Evolutionary conservation across 2,113 vertebrate genomes (phyloP).

Genomic region (Etheostoma cragini): DNA sequence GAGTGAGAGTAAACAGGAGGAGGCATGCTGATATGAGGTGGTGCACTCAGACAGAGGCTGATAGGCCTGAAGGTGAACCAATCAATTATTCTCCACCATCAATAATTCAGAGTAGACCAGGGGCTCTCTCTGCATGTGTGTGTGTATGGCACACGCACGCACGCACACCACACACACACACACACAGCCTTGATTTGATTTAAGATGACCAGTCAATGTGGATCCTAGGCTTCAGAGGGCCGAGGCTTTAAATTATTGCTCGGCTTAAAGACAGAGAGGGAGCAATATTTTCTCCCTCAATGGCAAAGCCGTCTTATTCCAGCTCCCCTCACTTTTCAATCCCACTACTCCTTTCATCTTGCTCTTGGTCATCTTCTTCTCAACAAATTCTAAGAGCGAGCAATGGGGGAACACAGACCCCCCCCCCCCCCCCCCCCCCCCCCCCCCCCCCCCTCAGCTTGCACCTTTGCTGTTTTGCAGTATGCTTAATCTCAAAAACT

Average conservation of each 20-base stretch:
- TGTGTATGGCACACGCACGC: slow-evolving; percentile 55
- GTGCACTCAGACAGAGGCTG: slow-evolving; percentile 70
- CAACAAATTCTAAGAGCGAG: slow-evolving; percentile 31
- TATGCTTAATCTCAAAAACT: slow-evolving; percentile 20
- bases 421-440: neutral
- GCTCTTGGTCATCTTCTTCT: slow-evolving; percentile 20
- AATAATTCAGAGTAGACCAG: slow-evolving; percentile 81
- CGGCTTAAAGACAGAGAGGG: slow-evolving; percentile 71
- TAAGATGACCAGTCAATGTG: slow-evolving; percentile 83
- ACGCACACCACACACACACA: slow-evolving; percentile 36
- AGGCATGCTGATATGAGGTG: slow-evolving; percentile 60
- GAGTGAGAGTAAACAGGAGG: slow-evolving; percentile 45
- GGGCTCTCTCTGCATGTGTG: slow-evolving; percentile 48
- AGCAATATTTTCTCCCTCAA: slow-evolving; percentile 66
- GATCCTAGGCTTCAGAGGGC: slow-evolving; percentile 78
- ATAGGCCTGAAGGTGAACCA: slow-evolving; percentile 83
- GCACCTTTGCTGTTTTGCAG: slow-evolving; percentile 35
- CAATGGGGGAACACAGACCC: slow-evolving; percentile 24
- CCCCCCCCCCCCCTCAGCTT: neutral
- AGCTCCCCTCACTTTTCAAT: slow-evolving; percentile 18
- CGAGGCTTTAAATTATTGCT: slow-evolving; percentile 81
- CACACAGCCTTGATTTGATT: slow-evolving; percentile 81
- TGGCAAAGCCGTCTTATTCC: slow-evolving; percentile 57
- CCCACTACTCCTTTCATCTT: slow-evolving; percentile 32
- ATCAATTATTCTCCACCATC: slow-evolving; percentile 84